These are phyloP conservation scores for Augiades crinisus DNA, from an alignment of 2,888 invertebrate species.

Conservation along the genomic window DNA sequence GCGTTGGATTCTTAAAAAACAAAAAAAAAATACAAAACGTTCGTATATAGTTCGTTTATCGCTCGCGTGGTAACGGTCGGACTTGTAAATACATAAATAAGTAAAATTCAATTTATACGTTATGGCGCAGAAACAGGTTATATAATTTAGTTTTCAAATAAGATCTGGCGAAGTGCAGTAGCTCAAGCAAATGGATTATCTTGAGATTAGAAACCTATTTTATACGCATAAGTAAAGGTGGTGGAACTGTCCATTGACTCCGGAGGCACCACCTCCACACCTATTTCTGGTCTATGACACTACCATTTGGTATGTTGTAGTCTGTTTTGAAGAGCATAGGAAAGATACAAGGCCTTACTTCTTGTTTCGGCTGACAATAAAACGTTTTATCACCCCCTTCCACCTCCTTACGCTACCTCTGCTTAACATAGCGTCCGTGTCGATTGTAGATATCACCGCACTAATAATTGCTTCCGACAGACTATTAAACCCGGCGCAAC, in stretches of 20 bases:
- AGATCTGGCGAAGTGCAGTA: constrained; percentile 9
- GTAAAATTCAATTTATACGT: constrained; percentile 11
- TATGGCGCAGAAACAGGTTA: constrained; percentile 5
- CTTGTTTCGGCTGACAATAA: too few species aligned
- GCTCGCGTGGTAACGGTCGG: background rate
- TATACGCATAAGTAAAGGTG: too few species aligned
- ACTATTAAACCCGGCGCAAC: constrained; percentile 4
- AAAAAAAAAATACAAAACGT: too few species aligned
- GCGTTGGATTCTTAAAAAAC: too few species aligned
- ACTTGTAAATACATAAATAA: background rate
- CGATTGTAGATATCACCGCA: constrained; percentile 26
- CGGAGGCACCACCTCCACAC: too few species aligned
- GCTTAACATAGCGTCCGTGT: constrained; percentile 20
- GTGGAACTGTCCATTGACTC: too few species aligned
- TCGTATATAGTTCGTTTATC: background rate
- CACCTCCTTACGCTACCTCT: too few species aligned
- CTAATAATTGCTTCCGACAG: constrained; percentile 32
- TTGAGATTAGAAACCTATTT: background rate
- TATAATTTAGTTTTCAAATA: constrained; percentile 21
- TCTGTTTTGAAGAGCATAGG: too few species aligned
- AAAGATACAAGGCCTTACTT: too few species aligned
- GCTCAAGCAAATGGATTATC: constrained; percentile 4
- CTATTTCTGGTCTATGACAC: too few species aligned
- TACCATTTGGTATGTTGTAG: too few species aligned
- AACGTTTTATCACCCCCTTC: too few species aligned